Conservation (phyloP, 2,888 invertebrate genomes). For the Hanleya hanleyi region DNA sequence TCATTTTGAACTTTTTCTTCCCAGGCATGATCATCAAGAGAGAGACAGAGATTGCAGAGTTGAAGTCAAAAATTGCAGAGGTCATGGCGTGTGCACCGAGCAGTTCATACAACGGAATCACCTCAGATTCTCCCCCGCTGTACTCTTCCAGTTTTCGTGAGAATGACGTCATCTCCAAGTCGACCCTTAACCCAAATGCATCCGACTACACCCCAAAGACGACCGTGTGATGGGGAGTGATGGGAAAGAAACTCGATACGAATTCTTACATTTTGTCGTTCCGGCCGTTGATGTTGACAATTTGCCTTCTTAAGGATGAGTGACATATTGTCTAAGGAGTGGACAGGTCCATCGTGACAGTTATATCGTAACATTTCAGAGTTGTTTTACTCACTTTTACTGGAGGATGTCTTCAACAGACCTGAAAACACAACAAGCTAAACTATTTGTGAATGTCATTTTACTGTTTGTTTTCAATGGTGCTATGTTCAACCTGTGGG, state of each 20-base stretch:
- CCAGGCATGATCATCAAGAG: slow-evolving; percentile 80
- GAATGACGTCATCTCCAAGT: slow-evolving; percentile 62
- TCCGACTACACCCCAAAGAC: slow-evolving; percentile 90
- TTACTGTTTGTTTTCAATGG: not conserved
- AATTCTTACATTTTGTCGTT: not conserved
- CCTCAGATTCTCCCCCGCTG: slow-evolving; percentile 54
- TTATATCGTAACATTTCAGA: too few species aligned
- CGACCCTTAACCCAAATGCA: slow-evolving; percentile 90
- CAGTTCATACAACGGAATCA: slow-evolving; percentile 40
- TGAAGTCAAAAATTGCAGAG: slow-evolving; percentile 93
- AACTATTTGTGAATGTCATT: too few species aligned
- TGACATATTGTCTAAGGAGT: too few species aligned
- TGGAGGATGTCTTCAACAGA: too few species aligned
- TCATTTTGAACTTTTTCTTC: too few species aligned
- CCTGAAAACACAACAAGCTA: too few species aligned
- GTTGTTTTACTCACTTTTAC: too few species aligned
- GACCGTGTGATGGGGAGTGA: not conserved
- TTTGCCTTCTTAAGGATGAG: not conserved
- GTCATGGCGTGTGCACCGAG: slow-evolving; percentile 92
- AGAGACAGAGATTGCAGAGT: slow-evolving; percentile 92
- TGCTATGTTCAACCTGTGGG: too few species aligned
- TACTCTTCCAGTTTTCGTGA: slow-evolving; percentile 49
- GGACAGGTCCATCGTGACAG: too few species aligned
- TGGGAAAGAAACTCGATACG: too few species aligned
- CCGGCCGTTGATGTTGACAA: not conserved